Base-by-base conservation (phyloP, 2,797 vertebrate species). In the Miichthys miiuy region DNA sequence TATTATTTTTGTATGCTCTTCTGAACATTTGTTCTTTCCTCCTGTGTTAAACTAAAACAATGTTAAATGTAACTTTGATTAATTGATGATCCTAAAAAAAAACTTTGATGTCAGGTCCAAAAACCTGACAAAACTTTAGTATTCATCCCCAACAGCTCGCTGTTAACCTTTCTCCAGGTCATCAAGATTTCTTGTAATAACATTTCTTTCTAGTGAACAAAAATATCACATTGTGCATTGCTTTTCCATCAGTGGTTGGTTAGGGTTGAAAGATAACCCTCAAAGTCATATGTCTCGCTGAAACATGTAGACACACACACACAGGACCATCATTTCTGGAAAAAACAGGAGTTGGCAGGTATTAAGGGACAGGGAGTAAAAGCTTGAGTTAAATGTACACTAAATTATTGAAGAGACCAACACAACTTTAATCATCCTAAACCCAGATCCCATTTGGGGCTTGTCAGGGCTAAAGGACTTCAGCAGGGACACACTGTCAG, bases 371-470 rank as follows among this genome's bases (percentile, higher is more conserved):
- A 52, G 50, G 10, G 48, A 73, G 77, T 78, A 85, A 80, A 75
- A 88, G 76, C 81, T 56, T 64, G 52, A 89, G 74, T 85, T 88
- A 89, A 90, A 87, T 83, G 82, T 86, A 85, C 63, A 78, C 89
- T 91, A 89, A 90, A 91, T 91, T 91, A 90, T 91, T 92, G 75
- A 92, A 72, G 86, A 77, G 72, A 61, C 69, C 76, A 85, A 75
- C 64, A 74, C 55, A 82, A 80, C 68, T 85, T 88, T 82, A 86
- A 87, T 84, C 82, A 73, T 70, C 80, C 79, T 75, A 80, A 87
- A 88, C 68, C 82, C 72, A 1, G 68, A 88, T 88, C 79, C 78
- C 83, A 88, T 89, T 87, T 78, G 88, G 79, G 42, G 67, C 79
- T 71, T 79, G 84, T 87, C 86, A 83, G 68, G 72, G 87, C 77